Conservation (phyloP, 1,140 invertebrate species). For the Halictus rubicundus region DNA sequence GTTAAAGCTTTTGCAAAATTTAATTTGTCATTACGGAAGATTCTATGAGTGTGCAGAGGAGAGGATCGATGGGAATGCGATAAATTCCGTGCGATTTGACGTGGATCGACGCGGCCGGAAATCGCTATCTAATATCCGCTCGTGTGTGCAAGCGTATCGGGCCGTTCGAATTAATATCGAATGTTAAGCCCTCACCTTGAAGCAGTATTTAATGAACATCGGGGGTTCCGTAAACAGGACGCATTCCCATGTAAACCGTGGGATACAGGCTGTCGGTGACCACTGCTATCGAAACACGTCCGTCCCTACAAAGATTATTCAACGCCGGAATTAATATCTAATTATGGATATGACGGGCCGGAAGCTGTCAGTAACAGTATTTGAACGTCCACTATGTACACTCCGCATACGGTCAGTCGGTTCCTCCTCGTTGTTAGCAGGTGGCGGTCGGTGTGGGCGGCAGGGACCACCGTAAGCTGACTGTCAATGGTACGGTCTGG, state of each 20-base stretch:
- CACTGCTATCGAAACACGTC: slow-evolving; percentile 30
- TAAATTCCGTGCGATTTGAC: background rate
- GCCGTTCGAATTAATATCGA: slow-evolving; percentile 1
- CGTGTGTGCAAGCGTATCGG: too few species aligned
- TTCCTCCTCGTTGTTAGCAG: background rate
- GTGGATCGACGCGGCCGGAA: too few species aligned
- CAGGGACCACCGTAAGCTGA: background rate
- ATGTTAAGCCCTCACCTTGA: background rate
- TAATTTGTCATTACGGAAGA: too few species aligned
- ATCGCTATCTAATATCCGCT: background rate
- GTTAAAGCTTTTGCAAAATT: too few species aligned
- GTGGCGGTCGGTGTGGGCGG: background rate
- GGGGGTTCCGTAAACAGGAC: background rate
- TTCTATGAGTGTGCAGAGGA: too few species aligned
- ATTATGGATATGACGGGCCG: slow-evolving; percentile 36
- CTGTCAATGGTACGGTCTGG: background rate
- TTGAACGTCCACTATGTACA: slow-evolving; percentile 19
- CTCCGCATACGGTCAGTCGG: background rate
- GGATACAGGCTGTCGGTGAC: background rate
- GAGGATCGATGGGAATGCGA: too few species aligned
- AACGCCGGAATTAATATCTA: slow-evolving; percentile 45
- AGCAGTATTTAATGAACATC: background rate
- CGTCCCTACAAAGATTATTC: slow-evolving; percentile 38
- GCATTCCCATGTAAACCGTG: background rate
- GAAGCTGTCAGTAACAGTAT: slow-evolving; percentile 47